A percentile compares a stretch with the other conserved stretches of the same genome.
These are phyloP conservation scores for Bursaphelenchus mucronatus DNA, from an alignment of 1,140 invertebrate species.

Conservation along the genomic window DNA sequence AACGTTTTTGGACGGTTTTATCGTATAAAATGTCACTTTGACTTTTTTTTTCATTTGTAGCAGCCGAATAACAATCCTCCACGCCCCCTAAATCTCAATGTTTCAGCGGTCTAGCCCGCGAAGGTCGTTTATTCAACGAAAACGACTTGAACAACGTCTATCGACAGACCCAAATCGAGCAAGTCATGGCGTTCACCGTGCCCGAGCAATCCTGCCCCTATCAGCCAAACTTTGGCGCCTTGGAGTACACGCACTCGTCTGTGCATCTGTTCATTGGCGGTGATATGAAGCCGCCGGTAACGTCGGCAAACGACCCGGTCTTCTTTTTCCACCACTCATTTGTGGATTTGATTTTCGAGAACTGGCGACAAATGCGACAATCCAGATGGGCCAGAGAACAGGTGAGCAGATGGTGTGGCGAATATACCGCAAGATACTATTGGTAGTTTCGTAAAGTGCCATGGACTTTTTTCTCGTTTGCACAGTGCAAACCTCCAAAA, in stretches of 20 bases:
- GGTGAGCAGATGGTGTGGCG: slow-evolving; percentile 1
- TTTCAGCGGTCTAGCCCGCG: slow-evolving; percentile 40
- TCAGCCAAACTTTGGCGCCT: slow-evolving; percentile 51
- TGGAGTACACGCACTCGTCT: slow-evolving; percentile 48
- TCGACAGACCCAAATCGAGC: slow-evolving; percentile 40
- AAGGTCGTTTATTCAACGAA: slow-evolving; percentile 50
- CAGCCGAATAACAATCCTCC: too few relatives aligned
- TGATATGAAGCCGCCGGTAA: slow-evolving; percentile 48
- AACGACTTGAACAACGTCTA: slow-evolving; percentile 48
- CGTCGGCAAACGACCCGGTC: slow-evolving; percentile 57
- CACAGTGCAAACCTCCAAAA: too few relatives aligned
- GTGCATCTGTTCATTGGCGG: slow-evolving; percentile 53
- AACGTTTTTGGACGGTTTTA: slow-evolving; percentile 7
- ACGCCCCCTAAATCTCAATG: neutral
- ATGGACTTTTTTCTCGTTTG: too few relatives aligned
- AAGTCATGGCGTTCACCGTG: slow-evolving; percentile 50
- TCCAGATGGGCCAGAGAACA: slow-evolving; percentile 40
- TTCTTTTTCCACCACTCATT: slow-evolving; percentile 57
- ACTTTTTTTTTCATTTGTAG: neutral
- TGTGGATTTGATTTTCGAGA: slow-evolving; percentile 60
- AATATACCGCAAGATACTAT: neutral
- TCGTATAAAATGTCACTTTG: neutral
- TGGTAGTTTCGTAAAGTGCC: too few relatives aligned
- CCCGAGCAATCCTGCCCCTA: slow-evolving; percentile 48
- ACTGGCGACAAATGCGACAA: slow-evolving; percentile 56